Conservation (phyloP, 1,140 invertebrate species). For the Gryllus bimaculatus region DNA sequence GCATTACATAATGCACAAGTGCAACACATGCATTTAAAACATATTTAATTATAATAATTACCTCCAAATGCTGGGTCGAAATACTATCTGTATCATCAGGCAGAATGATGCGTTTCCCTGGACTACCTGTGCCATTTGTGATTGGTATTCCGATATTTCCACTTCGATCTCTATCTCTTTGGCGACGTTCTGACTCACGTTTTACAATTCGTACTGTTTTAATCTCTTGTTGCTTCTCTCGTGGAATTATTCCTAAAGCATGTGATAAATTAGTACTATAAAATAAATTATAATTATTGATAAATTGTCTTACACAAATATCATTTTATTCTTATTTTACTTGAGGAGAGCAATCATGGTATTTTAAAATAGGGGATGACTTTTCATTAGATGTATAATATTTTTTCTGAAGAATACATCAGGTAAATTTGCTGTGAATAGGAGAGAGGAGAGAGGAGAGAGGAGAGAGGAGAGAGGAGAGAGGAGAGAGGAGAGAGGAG, state of each 20-base stretch:
- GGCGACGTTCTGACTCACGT: conserved; percentile 74
- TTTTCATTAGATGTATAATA: too few relatives aligned
- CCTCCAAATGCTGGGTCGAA: neutral
- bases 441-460: too few relatives aligned
- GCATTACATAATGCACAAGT: too few relatives aligned
- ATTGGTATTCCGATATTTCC: conserved; percentile 41
- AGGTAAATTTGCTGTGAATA: too few relatives aligned
- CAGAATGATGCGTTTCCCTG: conserved; percentile 32
- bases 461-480: too few relatives aligned
- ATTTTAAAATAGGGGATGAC: too few relatives aligned
- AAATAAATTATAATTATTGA: neutral
- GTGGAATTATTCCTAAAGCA: conserved; percentile 54
- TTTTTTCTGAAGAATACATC: too few relatives aligned
- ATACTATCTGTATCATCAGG: conserved; percentile 30
- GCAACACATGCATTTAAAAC: too few relatives aligned
- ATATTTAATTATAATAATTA: too few relatives aligned
- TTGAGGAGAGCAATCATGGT: neutral
- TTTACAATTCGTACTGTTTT: conserved; percentile 91
- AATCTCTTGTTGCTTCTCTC: conserved; percentile 76
- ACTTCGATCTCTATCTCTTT: conserved; percentile 51
- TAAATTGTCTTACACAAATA: neutral
- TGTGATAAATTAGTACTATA: conserved; percentile 21
- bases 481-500: too few relatives aligned
- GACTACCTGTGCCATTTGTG: conserved; percentile 30
- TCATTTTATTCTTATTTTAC: neutral